Percentiles rank a stretch among this genome's conserved stretches.
These are phyloP conservation scores for Apamea sordens DNA, from an alignment of 2,888 invertebrate genomes.

Conservation along the genomic window DNA sequence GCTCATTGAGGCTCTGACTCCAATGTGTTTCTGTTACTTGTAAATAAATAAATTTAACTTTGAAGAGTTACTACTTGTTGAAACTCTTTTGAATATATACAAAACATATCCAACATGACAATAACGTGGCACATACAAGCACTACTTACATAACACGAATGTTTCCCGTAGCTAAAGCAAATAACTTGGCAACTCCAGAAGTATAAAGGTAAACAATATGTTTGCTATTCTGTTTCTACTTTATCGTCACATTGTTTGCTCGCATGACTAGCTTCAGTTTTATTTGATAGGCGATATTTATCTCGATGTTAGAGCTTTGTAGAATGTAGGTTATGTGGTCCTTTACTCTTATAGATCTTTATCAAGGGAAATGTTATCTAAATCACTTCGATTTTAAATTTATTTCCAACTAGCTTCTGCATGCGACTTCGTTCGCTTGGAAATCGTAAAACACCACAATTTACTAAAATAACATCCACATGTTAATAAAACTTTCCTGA, in stretches of 20 bases:
- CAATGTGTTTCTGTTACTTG: neutral
- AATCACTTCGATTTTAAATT: neutral
- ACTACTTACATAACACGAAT: slow-evolving; percentile 45
- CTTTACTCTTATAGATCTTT: neutral
- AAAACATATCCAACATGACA: slow-evolving; percentile 25
- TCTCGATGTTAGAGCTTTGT: slow-evolving; percentile 28
- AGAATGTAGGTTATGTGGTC: neutral
- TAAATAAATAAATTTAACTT: neutral
- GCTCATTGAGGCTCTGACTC: neutral
- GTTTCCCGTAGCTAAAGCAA: slow-evolving; percentile 41
- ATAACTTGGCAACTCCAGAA: slow-evolving; percentile 54
- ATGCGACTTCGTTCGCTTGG: too few relatives aligned
- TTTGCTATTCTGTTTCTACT: slow-evolving; percentile 53
- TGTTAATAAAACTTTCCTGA: too few relatives aligned
- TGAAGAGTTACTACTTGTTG: neutral
- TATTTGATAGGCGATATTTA: slow-evolving; percentile 57
- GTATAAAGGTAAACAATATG: slow-evolving; percentile 61
- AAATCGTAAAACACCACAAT: too few relatives aligned
- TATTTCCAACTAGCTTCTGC: neutral
- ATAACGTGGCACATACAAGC: slow-evolving; percentile 25
- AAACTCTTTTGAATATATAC: slow-evolving; percentile 8
- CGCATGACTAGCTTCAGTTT: slow-evolving; percentile 48
- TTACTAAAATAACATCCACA: too few relatives aligned
- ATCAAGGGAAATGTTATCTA: neutral
- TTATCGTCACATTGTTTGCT: slow-evolving; percentile 52